A percentile compares a stretch with the other conserved stretches of the same genome.
phyloP scores from a whole-genome alignment of 1,140 invertebrate species.

The Hycleus cichorii region DNA sequence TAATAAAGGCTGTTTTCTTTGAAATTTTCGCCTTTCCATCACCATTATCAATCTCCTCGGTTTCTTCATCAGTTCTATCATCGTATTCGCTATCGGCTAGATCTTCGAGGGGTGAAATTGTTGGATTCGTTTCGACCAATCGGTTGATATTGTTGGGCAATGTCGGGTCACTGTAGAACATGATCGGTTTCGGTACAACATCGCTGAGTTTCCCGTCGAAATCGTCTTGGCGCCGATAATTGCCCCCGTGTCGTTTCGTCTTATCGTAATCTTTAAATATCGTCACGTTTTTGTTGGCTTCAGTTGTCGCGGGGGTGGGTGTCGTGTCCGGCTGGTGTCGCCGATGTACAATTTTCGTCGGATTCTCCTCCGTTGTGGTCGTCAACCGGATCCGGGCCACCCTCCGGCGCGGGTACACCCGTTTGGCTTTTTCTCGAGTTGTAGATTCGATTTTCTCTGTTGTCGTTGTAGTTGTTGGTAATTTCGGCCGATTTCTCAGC shows the following conservation, averaged over 20 bases:
- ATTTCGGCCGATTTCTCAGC: not conserved
- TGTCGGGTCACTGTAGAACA: constrained; percentile 26
- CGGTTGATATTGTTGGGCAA: constrained; percentile 16
- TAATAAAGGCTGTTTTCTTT: constrained; percentile 29
- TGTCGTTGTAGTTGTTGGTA: constrained; percentile 2
- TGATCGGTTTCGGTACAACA: constrained; percentile 25
- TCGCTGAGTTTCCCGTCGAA: constrained; percentile 17
- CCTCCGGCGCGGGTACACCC: constrained; percentile 22
- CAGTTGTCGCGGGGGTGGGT: not conserved
- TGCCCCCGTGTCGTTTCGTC: constrained; percentile 25
- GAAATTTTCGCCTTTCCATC: constrained; percentile 4
- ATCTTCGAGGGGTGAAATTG: constrained; percentile 13
- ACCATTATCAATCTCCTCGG: constrained; percentile 12
- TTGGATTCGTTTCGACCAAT: constrained; percentile 7
- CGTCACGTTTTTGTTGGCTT: constrained; percentile 3
- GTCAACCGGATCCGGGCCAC: constrained; percentile 16
- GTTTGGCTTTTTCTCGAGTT: constrained; percentile 16
- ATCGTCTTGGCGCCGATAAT: constrained; percentile 16
- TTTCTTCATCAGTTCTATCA: constrained; percentile 3
- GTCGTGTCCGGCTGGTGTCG: not conserved
- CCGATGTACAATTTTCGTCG: constrained; percentile 13
- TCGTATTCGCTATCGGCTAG: constrained; percentile 2
- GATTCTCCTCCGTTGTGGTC: constrained; percentile 12
- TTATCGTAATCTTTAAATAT: constrained; percentile 23
- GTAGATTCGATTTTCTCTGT: not conserved